Evolutionary conservation across 2,888 invertebrate genomes (phyloP), one percentile per base, ranked within the genome.

Genomic region (Girardia tigrina): DNA sequence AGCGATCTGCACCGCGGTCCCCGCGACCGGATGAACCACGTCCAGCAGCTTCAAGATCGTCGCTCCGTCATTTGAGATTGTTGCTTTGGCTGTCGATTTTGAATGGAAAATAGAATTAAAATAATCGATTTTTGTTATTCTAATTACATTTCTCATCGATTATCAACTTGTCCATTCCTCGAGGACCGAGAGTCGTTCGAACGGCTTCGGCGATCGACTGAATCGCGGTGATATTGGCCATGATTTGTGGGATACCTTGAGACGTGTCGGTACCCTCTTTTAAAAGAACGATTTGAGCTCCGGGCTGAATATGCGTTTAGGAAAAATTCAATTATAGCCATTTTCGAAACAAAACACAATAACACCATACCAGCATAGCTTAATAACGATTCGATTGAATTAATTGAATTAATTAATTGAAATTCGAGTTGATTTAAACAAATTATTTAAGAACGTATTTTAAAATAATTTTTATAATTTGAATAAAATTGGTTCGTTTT

Each of bases 101-200:
- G n/a, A n/a, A n/a, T n/a, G n/a, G n/a, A n/a, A n/a, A n/a, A n/a
- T n/a, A n/a, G n/a, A n/a, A n/a, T n/a, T n/a, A n/a, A n/a, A n/a
- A n/a, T n/a, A n/a, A n/a, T n/a, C n/a, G n/a, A 73, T 2, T 26
- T 23, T 28, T 77, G 71, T 56, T 23, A 42, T 28, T 1, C 27
- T 69, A 42, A 70, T 73, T 79, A 77, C 94, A 93, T 79, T 88
- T 88, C 78, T 88, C 87, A 82, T 92, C 91, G 0, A 98, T 94
- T 77, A 99, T 93, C 74, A 99, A 87, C 84, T 99, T 99, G 85
- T 99, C 98, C 94, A 99, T 94, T 78, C 98, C 98, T 28, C 98
- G 89, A 4, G 98, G 98, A 70, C 98, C 98, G 69, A 99, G 87
- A 0, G 98, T 99, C 0, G 98, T 98, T 77, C 95, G 89, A 78